A percentile compares a stretch with the other conserved stretches of the same genome.
Evolutionary conservation across 2,797 vertebrate genomes (phyloP).

Genomic region (Notolepis coatsorum): DNA sequence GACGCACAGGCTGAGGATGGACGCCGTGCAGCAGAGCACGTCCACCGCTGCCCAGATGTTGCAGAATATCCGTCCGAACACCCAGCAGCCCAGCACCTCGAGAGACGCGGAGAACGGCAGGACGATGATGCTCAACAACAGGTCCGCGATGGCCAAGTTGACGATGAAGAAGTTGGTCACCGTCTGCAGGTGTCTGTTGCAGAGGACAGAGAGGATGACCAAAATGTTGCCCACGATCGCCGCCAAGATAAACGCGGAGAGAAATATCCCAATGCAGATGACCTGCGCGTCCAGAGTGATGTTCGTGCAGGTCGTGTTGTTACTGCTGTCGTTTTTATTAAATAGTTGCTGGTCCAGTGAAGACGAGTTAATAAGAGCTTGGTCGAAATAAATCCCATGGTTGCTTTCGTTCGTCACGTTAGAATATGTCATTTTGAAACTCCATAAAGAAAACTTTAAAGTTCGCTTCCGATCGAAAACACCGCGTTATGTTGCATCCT

Average conservation of each 20-base stretch:
- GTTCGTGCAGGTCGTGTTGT: constrained; percentile 75
- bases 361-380: constrained; percentile 70
- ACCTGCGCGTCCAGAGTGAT: constrained; percentile 85
- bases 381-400: constrained; percentile 81
- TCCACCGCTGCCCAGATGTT: constrained; percentile 99
- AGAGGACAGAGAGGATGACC: constrained; percentile 95
- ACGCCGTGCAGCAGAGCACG: constrained; percentile 98
- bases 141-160: constrained; percentile 95
- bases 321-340: constrained; percentile 73
- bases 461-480: constrained; percentile 49
- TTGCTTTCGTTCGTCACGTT: constrained; percentile 87
- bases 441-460: constrained; percentile 81
- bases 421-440: constrained; percentile 89
- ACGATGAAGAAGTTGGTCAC: constrained; percentile 99
- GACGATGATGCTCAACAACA: constrained; percentile 92
- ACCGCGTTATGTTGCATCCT: constrained; percentile 2
- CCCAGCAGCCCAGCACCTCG: constrained; percentile 96
- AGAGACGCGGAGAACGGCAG: constrained; percentile 96
- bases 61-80: constrained; percentile 95
- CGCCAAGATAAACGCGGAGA: constrained; percentile 90
- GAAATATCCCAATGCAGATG: constrained; percentile 88
- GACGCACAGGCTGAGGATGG: constrained; percentile 97
- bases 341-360: constrained; percentile 48
- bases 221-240: constrained; percentile 96
- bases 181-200: constrained; percentile 94